Percentiles rank a stretch among this genome's conserved stretches.
phyloP scores from a whole-genome alignment of 1,140 invertebrate genomes.

The Stegodyphus mimosarum region DNA sequence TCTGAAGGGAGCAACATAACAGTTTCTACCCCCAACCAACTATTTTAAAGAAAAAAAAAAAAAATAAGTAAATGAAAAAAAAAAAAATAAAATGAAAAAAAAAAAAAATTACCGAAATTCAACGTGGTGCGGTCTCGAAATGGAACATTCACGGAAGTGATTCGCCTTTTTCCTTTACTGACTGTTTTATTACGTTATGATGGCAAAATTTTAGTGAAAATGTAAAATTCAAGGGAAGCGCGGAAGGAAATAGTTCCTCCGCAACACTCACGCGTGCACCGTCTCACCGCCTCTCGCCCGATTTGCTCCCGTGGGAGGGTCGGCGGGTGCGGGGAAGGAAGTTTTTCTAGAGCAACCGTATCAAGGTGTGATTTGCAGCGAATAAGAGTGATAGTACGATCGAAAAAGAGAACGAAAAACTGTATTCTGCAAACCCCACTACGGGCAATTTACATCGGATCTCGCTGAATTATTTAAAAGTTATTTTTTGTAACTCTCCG shows the following conservation, averaged over 20 bases:
- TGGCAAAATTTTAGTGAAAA: conserved; percentile 58
- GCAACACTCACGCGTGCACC: conserved; percentile 3
- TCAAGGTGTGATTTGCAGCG: conserved; percentile 54
- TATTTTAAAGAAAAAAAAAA: conserved; percentile 12
- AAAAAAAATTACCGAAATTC: conserved; percentile 27
- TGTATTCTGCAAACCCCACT: conserved; percentile 6
- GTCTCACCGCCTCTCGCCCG: background rate
- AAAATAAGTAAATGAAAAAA: conserved; percentile 42
- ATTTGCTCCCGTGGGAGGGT: conserved; percentile 1
- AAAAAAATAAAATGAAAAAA: conserved; percentile 40
- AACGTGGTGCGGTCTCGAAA: conserved; percentile 27
- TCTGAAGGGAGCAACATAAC: conserved; percentile 42
- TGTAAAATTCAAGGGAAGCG: conserved; percentile 48
- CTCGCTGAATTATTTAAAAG: conserved; percentile 49
- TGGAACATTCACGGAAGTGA: conserved; percentile 54
- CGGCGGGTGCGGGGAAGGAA: background rate
- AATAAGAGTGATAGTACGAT: conserved; percentile 48
- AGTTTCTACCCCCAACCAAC: background rate
- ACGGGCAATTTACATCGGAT: conserved; percentile 51
- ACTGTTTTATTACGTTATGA: conserved; percentile 60
- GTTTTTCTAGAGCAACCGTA: conserved; percentile 10
- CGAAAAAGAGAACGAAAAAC: conserved; percentile 19
- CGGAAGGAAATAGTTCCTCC: conserved; percentile 40
- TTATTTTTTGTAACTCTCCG: conserved; percentile 32
- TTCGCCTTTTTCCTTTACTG: conserved; percentile 56